Evolutionary conservation across 2,888 invertebrate genomes (phyloP), one percentile per base, ranked within the genome.

Genomic region (Tiliacea aurago): DNA sequence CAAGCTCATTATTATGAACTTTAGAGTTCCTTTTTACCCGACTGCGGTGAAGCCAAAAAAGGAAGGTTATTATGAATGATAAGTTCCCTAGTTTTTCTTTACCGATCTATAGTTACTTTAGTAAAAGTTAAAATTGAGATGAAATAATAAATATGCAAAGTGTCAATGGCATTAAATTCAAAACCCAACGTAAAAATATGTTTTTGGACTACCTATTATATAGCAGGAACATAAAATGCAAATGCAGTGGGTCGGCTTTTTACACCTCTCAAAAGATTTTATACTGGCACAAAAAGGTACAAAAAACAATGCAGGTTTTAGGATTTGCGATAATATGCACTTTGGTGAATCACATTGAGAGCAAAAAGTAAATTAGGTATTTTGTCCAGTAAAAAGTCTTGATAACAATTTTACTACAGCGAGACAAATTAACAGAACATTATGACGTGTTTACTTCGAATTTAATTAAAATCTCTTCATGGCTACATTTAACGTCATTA

Each of bases 261-360:
- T 85, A 66, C 63, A 74, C 43, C 53, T 53, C 73, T 63, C 56
- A 72, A 70, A 78, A 74, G 58, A 71, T 78, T 72, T 80, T 74
- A 78, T 62, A 74, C 68, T 43, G 47, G 63, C 56, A 73, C 67
- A 75, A 75, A 66, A 81, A 78, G 64, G 33, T 73, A 75, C 59
- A 84, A 81, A 78, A 69, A 83, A 64, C 68, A 37, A 61, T 67
- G 61, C 64, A 66, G 58, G 75, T 78, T 85, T 83, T 83, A 80
- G 83, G 79, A 78, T 85, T 76, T 80, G 76, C 61, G 78, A 86
- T 86, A 81, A 86, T 70, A 85, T 83, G 73, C 85, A 86, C 87
- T 86, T 86, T 80, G 76, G 70, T 85, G 81, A 86, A 78, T 86
- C 85, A 79, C 74, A 66, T 75, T 53, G 56, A 71, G 61, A 11